Evolutionary conservation across 2,888 invertebrate species (phyloP), one percentile per base, ranked within the genome.

Genomic region (Brenthis daphne): DNA sequence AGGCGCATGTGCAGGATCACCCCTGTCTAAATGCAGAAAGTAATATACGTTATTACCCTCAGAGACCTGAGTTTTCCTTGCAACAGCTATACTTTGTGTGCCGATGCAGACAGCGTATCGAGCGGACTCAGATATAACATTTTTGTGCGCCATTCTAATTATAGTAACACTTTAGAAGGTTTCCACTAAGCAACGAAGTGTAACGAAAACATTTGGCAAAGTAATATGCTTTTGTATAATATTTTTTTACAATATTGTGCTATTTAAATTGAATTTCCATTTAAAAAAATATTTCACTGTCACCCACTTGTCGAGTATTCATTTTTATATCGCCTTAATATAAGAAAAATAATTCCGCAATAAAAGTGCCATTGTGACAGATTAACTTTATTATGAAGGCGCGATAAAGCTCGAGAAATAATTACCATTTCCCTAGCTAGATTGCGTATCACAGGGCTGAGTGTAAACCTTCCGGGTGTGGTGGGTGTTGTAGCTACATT

Each of bases 1-100:
- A 71, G 77, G 88, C 92, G 92, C 92, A 90, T 90, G 92, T 83
- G 89, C 83, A 79, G 77, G 73, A 70, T 78, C 77, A 79, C 79
- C 84, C 84, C 67, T 56, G 68, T 69, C 67, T 70, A 58, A 57
- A 29, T 56, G 65, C 64, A 61, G 55, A 70, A 68, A 70, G 64
- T 67, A 67, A 67, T 67, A 69, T 61, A 72, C 67, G 67, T 63
- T 66, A 71, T 67, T 69, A 66, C 68, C 71, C 68, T 64, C 66
- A 12, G 69, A 72, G 75, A 73, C 69, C 71, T 70, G 71, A 72
- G 71, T 73, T 75, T 74, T 65, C 74, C 67, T 71, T 72, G 60
- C 60, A 68, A 67, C 65, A 16, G 68, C 70, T 68, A 55, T 68
- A 64, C 67, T 56, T 66, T 54, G 57, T 67, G 65, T 68, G 68